Conservation (phyloP, 2,888 invertebrate genomes). For the Epinotia bilunana region DNA sequence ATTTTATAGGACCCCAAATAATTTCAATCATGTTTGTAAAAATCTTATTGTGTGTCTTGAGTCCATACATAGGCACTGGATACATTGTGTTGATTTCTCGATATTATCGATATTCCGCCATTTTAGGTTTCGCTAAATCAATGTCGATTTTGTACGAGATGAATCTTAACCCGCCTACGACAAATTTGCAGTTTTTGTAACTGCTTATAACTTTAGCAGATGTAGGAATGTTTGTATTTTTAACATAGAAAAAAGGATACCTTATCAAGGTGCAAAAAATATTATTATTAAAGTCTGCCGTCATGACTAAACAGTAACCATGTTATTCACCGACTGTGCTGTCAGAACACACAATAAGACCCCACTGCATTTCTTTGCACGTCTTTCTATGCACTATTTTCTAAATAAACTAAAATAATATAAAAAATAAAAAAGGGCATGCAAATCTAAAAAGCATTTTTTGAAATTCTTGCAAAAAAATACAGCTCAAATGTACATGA, state of each 20-base stretch:
- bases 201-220: too few species aligned
- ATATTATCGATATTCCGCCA: too few species aligned
- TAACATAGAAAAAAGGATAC: too few species aligned
- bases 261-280: too few species aligned
- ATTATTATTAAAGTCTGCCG: too few species aligned
- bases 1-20: background rate
- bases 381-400: conserved; percentile 82
- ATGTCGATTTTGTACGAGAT: too few species aligned
- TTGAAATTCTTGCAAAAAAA: conserved; percentile 75
- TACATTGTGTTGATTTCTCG: too few species aligned
- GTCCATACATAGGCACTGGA: background rate
- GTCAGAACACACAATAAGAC: conserved; percentile 48
- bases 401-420: conserved; percentile 49
- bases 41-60: conserved; percentile 14
- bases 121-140: too few species aligned
- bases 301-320: too few species aligned
- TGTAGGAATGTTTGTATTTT: too few species aligned
- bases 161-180: too few species aligned
- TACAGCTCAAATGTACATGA: conserved; percentile 63
- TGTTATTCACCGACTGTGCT: background rate
- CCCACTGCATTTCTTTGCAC: conserved; percentile 81
- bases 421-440: conserved; percentile 52
- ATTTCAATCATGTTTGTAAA: background rate
- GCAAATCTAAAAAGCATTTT: conserved; percentile 59
- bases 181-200: too few species aligned